Evolutionary conservation across 1,140 invertebrate genomes (phyloP), one percentile per base, ranked within the genome.

Genomic region (Riptortus pedestris): DNA sequence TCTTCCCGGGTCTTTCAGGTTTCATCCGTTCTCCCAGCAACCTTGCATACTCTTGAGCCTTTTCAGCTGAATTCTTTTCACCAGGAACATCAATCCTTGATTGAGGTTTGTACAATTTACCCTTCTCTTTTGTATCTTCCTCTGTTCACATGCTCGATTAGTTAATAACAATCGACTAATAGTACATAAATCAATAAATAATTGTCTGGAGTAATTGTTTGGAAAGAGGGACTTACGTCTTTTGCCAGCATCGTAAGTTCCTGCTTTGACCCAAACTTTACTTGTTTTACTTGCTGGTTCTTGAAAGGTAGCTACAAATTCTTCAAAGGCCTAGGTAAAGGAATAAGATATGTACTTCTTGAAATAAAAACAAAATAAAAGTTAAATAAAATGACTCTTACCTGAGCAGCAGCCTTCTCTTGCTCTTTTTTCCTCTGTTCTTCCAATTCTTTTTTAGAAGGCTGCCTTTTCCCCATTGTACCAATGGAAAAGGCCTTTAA

Each of bases 271-370:
- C 92, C 95, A 98, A 62, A 95, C 85, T 79, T 96, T 96, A 24
- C 83, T 87, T 0, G 79, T 77, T 72, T 81, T 85, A 27, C 79
- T 76, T 2, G 88, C 85, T 7, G 84, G 81, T 66, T 96, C 91
- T 81, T 96, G 91, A 79, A 98, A 98, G 14, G 93, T 94, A 63
- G 93, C 92, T 22, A 97, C 90, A 83, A 97, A 98, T 75, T 97
- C 93, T 81, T 96, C 87, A 77, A 95, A 96, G 4, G 89, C 93
- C 83, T 92, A 59, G 16, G 57, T 2, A 31, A 33, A 59, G 51
- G 24, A 55, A 55, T 55, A 55, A 3, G 1, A 24, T 5, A 2
- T 24, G 0, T 26, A 55, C 51, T 24, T 7, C 5, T 14, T 7
- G 5, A 38, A 7, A 7, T 7, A 14, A 5, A 38, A 38, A 38